A percentile compares a stretch with the other conserved stretches of the same genome.
Evolutionary conservation across 2,113 vertebrate species (phyloP).

Genomic region (Corythoichthys haematopterus): DNA sequence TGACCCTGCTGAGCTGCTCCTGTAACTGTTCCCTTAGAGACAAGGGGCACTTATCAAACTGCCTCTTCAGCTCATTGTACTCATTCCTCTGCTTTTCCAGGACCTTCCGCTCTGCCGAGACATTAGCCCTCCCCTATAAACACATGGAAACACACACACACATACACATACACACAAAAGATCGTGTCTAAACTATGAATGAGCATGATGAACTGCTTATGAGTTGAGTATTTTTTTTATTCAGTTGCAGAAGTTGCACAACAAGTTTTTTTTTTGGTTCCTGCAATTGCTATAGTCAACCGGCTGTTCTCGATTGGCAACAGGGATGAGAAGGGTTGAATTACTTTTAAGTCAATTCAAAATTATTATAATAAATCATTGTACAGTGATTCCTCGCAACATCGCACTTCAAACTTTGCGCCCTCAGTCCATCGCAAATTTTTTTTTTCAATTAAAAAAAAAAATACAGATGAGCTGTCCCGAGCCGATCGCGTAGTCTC

Average conservation of each 20-base stretch:
- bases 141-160: constrained; percentile 56
- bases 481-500: too few species aligned
- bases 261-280: too few species aligned
- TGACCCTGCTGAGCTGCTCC: constrained; percentile 97
- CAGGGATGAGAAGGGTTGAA: not conserved
- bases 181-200: constrained; percentile 20
- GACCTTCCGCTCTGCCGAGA: constrained; percentile 88
- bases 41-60: constrained; percentile 96
- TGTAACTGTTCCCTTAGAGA: constrained; percentile 93
- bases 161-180: constrained; percentile 13
- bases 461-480: too few species aligned
- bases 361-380: too few species aligned
- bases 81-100: constrained; percentile 88
- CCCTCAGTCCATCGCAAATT: too few species aligned
- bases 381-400: too few species aligned
- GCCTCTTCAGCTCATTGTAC: constrained; percentile 91
- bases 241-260: not conserved
- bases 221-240: not conserved
- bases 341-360: too few species aligned
- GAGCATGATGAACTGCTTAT: not conserved
- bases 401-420: too few species aligned
- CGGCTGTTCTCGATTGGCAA: not conserved
- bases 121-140: constrained; percentile 93
- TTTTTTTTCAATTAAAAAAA: too few species aligned
- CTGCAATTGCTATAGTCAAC: too few species aligned